These are phyloP conservation scores for Drosophila murphyi DNA, from an alignment of 1,140 invertebrate genomes.

Conservation along the genomic window DNA sequence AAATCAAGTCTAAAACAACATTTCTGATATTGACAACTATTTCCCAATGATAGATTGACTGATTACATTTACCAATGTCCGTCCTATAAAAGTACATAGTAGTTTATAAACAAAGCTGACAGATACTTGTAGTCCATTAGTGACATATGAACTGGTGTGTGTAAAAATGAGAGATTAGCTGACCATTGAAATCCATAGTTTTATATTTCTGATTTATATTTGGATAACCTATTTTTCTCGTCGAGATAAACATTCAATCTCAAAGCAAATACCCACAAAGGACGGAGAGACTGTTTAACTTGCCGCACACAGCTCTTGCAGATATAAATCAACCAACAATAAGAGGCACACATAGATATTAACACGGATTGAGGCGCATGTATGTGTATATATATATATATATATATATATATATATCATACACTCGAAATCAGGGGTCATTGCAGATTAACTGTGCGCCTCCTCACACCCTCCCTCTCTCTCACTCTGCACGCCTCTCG, in stretches of 20 bases:
- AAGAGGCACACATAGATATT: slow-evolving; percentile 44
- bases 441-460: slow-evolving; percentile 61
- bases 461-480: slow-evolving; percentile 37
- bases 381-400: not conserved
- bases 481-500: slow-evolving; percentile 51
- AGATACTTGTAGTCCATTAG: slow-evolving; percentile 37
- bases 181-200: slow-evolving; percentile 15
- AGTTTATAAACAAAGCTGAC: slow-evolving; percentile 1
- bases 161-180: slow-evolving; percentile 14
- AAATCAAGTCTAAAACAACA: not conserved
- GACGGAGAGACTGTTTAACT: slow-evolving; percentile 43
- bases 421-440: slow-evolving; percentile 55
- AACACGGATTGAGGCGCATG: slow-evolving; percentile 19
- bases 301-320: slow-evolving; percentile 27
- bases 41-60: slow-evolving; percentile 49
- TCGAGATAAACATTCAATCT: slow-evolving; percentile 21
- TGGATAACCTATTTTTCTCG: slow-evolving; percentile 34
- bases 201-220: slow-evolving; percentile 38
- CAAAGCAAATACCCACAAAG: slow-evolving; percentile 26
- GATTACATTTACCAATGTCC: slow-evolving; percentile 40
- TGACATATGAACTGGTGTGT: slow-evolving; percentile 2
- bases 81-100: slow-evolving; percentile 18
- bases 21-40: slow-evolving; percentile 44
- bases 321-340: slow-evolving; percentile 78
- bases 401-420: slow-evolving; percentile 21